Percentiles rank a stretch among this genome's conserved stretches.
Conservation (phyloP, 2,888 invertebrate species). For the Brachyptera putata region DNA sequence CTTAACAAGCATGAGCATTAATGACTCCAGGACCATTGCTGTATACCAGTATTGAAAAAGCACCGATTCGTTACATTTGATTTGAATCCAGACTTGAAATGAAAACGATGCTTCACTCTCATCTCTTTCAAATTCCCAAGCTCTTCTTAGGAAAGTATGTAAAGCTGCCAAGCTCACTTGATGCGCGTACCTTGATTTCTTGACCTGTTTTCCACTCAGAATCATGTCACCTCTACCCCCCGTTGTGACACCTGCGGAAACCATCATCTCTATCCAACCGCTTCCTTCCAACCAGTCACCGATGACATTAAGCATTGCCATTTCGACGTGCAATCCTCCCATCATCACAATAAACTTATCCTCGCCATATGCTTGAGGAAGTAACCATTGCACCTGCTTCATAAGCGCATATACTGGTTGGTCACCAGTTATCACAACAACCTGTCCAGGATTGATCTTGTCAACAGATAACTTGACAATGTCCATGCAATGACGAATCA, state of each 20-base stretch:
- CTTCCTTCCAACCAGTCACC: slow-evolving; percentile 35
- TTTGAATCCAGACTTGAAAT: slow-evolving; percentile 10
- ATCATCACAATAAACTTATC: slow-evolving; percentile 37
- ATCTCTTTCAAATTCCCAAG: slow-evolving; percentile 12
- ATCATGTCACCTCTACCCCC: slow-evolving; percentile 35
- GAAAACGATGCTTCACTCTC: neutral
- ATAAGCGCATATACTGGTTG: slow-evolving; percentile 37
- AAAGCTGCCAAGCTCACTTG: slow-evolving; percentile 34
- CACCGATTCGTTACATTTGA: neutral
- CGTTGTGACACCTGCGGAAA: slow-evolving; percentile 34
- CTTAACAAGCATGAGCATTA: slow-evolving; percentile 2
- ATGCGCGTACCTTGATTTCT: slow-evolving; percentile 30
- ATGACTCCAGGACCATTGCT: slow-evolving; percentile 2
- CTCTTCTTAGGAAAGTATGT: slow-evolving; percentile 19
- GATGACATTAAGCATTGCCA: slow-evolving; percentile 35
- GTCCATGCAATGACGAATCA: slow-evolving; percentile 35
- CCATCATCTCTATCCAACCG: slow-evolving; percentile 36
- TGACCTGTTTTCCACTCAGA: slow-evolving; percentile 23
- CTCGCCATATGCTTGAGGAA: slow-evolving; percentile 36
- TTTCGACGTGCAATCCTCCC: slow-evolving; percentile 39
- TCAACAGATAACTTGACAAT: slow-evolving; percentile 22
- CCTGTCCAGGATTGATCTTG: slow-evolving; percentile 36
- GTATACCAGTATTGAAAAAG: slow-evolving; percentile 17
- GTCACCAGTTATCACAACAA: slow-evolving; percentile 36
- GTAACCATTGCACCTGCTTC: slow-evolving; percentile 38